Evolutionary conservation across 2,797 vertebrate genomes (phyloP), one percentile per base, ranked within the genome.

Genomic region (Acanthurus leucopareius): DNA sequence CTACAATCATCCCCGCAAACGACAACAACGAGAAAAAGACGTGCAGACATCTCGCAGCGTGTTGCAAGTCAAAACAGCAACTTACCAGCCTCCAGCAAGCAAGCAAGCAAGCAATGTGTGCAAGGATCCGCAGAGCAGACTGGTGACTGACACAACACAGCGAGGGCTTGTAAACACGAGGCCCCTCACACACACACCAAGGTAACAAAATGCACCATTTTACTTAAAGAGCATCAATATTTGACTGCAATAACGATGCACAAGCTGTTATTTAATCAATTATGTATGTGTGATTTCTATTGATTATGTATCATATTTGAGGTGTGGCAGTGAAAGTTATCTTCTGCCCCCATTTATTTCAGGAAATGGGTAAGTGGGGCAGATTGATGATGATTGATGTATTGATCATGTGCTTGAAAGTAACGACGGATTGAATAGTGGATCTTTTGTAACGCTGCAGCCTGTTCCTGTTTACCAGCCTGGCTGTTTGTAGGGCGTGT

Each of bases 391-490:
- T n/a, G 5, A 20, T 1, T 1, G 9, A 0, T 7, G 0, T 1
- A 20, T 35, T 78, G 56, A 2, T 22, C 61, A 1, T 28, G 20
- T 48, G 56, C 8, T 17, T 17, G 22, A 35, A 52, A 57, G 66
- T 44, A 40, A 19, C 1, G 5, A 2, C 32, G 38, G 42, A 28
- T 67, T 45, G 25, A 5, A 48, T 7, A 20, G 32, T 28, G 9
- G 22, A 58, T 13, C 1, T 15, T 28, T 3, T 53, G 76, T 35
- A 76, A 70, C 35, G 42, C 60, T 72, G 56, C 10, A 59, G 8
- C 19, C 1, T 88, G 88, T 91, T 91, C 25, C 1, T 88, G 88
- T 91, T 91, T 85, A 86, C 85, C 75, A 74, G 54, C 9, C 57
- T 35, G 56, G 15, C 52, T 72, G 63, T 56, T 32, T 63, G 68